Conservation (phyloP, 2,797 vertebrate species). For the Protonibea diacanthus region DNA sequence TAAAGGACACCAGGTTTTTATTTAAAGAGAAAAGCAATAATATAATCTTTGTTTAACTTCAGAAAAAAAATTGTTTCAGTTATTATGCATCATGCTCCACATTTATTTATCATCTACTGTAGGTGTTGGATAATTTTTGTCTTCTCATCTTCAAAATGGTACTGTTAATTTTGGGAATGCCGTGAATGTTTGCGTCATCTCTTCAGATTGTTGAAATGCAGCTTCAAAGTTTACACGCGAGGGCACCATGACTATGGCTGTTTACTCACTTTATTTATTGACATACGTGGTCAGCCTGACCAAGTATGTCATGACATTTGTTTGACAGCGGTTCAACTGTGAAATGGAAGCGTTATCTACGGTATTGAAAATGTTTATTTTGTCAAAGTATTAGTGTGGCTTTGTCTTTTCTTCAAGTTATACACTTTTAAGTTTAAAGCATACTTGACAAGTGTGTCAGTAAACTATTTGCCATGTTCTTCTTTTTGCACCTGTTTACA, state of each 20-base stretch:
- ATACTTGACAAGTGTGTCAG: background rate
- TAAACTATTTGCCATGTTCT: background rate
- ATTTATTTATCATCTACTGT: no score
- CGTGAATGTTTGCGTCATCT: background rate
- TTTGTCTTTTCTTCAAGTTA: background rate
- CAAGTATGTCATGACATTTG: constrained; percentile 48
- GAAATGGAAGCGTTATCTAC: background rate
- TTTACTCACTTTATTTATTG: constrained; percentile 70
- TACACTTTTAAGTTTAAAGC: background rate
- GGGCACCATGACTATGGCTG: constrained; percentile 54
- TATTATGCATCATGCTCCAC: background rate
- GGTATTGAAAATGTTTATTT: background rate
- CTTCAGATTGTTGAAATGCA: background rate
- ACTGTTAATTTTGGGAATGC: background rate
- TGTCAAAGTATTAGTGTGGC: background rate
- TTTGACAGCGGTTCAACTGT: background rate
- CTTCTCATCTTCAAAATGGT: background rate
- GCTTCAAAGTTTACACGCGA: constrained; percentile 66
- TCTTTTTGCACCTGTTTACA: background rate
- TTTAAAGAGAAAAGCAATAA: background rate
- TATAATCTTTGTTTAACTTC: background rate
- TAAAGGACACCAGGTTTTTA: background rate
- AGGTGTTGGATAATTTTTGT: background rate
- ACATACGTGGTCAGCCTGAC: constrained; percentile 60
- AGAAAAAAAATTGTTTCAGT: background rate